These are phyloP conservation scores for Scaptomyza parva DNA, from an alignment of 2,888 invertebrate genomes.

Conservation along the genomic window DNA sequence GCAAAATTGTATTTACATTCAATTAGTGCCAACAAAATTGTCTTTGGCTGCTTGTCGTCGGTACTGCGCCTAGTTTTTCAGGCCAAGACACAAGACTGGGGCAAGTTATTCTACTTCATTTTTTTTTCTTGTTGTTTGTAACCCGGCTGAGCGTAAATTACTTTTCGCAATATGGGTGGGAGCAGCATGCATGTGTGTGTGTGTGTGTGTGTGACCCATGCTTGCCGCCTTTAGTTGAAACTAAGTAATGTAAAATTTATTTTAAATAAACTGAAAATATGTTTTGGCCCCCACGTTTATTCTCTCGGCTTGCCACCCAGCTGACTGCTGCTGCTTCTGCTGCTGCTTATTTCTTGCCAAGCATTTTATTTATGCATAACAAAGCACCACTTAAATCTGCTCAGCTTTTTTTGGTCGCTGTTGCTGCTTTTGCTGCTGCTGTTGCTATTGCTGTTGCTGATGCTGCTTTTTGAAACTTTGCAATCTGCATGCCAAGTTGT, in stretches of 20 bases:
- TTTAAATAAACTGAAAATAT: conserved; percentile 80
- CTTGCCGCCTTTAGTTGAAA: conserved; percentile 40
- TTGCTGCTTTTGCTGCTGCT: conserved; percentile 35
- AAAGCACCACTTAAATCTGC: conserved; percentile 80
- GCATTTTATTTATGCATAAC: conserved; percentile 81
- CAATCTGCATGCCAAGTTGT: conserved; percentile 80
- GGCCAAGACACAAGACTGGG: conserved; percentile 21
- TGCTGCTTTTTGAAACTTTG: conserved; percentile 76
- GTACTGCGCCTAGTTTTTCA: conserved; percentile 51
- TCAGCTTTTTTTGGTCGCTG: conserved; percentile 55
- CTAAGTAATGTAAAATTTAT: conserved; percentile 80
- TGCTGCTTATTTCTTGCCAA: conserved; percentile 66
- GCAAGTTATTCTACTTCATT: conserved; percentile 5
- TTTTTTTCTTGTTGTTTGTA: conserved; percentile 27
- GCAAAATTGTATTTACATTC: conserved; percentile 81
- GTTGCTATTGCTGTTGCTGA: conserved; percentile 35
- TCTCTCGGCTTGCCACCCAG: conserved; percentile 33
- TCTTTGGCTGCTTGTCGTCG: conserved; percentile 77
- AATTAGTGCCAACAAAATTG: conserved; percentile 81
- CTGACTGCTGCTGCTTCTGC: background rate
- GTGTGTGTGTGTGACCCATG: conserved; percentile 49
- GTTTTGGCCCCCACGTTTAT: conserved; percentile 54
- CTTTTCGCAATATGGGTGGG: conserved; percentile 52
- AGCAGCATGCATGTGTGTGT: background rate
- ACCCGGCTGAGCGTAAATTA: conserved; percentile 70